phyloP scores from a whole-genome alignment of 23 tunicate species.

The Oikopleura vanhoeffeni region DNA sequence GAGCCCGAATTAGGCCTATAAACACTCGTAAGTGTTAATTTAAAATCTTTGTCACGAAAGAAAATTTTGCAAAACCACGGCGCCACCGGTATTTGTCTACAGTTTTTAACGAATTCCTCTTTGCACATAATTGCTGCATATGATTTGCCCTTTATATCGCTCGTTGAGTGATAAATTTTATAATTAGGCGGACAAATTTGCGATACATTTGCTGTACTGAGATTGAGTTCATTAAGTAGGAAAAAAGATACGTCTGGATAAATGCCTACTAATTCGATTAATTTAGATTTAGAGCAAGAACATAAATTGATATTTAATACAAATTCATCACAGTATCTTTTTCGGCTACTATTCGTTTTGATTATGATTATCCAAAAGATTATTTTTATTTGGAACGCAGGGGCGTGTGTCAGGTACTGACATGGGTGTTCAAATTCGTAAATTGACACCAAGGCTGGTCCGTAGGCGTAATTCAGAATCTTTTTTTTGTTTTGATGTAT shows the following conservation, averaged over 20 bases:
- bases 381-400: too few species aligned
- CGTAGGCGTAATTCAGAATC: too few species aligned
- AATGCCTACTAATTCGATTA: too few species aligned
- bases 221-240: neutral
- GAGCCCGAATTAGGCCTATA: neutral
- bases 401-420: too few species aligned
- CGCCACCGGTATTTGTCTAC: neutral
- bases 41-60: neutral
- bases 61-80: neutral
- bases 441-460: too few species aligned
- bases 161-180: neutral
- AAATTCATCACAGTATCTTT: too few species aligned
- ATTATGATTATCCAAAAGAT: too few species aligned
- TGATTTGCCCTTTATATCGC: neutral
- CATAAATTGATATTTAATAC: too few species aligned
- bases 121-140: neutral
- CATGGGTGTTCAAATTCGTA: too few species aligned
- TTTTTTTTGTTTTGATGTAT: too few species aligned
- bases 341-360: too few species aligned
- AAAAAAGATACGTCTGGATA: neutral
- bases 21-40: neutral
- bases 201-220: neutral
- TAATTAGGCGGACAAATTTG: neutral
- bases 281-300: too few species aligned
- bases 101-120: neutral